Base-by-base conservation (phyloP, 2,113 vertebrate genomes). In the Tylochromis polylepis region DNA sequence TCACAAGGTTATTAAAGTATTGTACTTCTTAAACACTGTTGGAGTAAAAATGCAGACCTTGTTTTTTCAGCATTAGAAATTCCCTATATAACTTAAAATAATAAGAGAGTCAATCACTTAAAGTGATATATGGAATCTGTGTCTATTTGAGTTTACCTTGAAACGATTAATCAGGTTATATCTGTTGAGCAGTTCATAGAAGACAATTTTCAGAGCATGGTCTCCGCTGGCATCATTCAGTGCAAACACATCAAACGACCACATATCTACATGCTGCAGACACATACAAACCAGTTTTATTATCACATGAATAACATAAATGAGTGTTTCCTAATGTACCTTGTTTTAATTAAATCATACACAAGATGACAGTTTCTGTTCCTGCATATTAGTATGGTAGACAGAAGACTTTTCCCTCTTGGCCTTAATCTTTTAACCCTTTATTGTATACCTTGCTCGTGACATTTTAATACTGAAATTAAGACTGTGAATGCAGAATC, bases 241-340 rank as follows among this genome's bases (percentile, higher is more conserved):
- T 11, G 97, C 97, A 96, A 99, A 99, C 84, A 99, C 98, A 84
- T 99, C 97, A 56, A 99, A 99, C n/a, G 98, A 98, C 98, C 98
- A 99, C 16, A 92, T 96, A 95, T 99, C 98, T 90, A 98, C 96
- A 85, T 98, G 95, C 98, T 99, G 89, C 2, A 87, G 91, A 93
- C 2, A 87, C 11, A 89, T 2, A 67, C 11, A 84, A 57, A 79
- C 12, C 85, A 20, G 29, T 89, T 84, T 43, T 1, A 65, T 36
- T 15, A 67, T 34, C 11, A 77, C 11, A 29, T 31, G 46, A 53
- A 77, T n/a, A 77, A 77, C 72, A 51, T 31, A 31, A 14, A 27
- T 18, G 1, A 51, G 10, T 31, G 4, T 20, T 16, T 75, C 15
- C 43, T 51, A 20, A 15, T 75, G 72, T 77, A 31, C 24, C 16